Evolutionary conservation across 2,113 vertebrate species (phyloP), one percentile per base, ranked within the genome.

Genomic region (Cichladusa arquata): DNA sequence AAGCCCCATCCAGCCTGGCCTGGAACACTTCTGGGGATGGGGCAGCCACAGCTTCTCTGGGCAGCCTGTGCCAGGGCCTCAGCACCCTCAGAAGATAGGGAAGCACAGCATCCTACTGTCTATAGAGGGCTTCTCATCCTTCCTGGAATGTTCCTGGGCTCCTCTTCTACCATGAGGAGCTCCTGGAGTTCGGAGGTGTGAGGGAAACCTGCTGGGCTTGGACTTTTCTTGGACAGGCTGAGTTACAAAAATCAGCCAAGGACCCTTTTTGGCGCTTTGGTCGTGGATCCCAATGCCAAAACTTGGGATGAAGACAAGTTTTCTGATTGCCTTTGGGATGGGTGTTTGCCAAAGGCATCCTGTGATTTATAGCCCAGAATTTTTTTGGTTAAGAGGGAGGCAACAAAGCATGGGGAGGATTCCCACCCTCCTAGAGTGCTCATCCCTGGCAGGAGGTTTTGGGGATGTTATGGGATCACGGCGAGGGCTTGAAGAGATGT

Each of bases 391-490:
- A 5, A 53, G 58, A 45, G 54, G 2, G 19, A 33, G 47, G 38
- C 13, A 16, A 2, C 0, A 0, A 48, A 45, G 73, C 14, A 2
- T 0, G 1, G 29, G 28, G 40, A 53, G 47, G 54, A 53, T 48
- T 77, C 71, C 64, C 71, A 36, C 34, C 18, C 64, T 56, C 9
- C 57, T 26, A 48, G 31, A 34, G 31, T 2, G 31, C 89, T 87
- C 19, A 8, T 26, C 16, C 16, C 23, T 9, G 26, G 44, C 44
- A 34, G 34, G 33, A 58, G 24, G 9, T 58, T 80, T 58, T 0
- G 0, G 58, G 34, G 3, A 4, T 23, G 20, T 10, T 11, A 1
- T 0, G 7, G 62, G 48, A 44, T 89, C 29, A 3, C 0, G 0
- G 44, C 5, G 31, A 33, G 14, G 34, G 31, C 22, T 69, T 13